Evolutionary conservation across 2,888 invertebrate species (phyloP).

Genomic region (Anthophora plumipes): DNA sequence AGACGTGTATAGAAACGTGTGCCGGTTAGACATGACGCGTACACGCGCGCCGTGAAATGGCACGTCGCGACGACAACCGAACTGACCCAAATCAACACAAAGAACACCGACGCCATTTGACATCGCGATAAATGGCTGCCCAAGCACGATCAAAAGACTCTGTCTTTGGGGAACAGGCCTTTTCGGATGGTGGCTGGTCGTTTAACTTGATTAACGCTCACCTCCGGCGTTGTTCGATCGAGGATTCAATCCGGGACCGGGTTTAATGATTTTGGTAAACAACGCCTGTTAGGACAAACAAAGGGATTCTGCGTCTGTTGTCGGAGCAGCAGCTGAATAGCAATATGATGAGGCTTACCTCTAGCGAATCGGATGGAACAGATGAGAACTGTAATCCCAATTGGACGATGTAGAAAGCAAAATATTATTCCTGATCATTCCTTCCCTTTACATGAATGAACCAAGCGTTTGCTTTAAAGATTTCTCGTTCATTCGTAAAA

Average conservation of each 20-base stretch:
- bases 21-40: slow-evolving; percentile 6
- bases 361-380: slow-evolving; percentile 29
- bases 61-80: neutral
- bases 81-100: slow-evolving; percentile 26
- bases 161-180: slow-evolving; percentile 16
- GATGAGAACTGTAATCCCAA: slow-evolving; percentile 19
- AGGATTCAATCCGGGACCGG: slow-evolving; percentile 44
- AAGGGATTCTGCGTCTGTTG: slow-evolving; percentile 50
- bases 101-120: slow-evolving; percentile 24
- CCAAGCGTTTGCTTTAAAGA: slow-evolving; percentile 16
- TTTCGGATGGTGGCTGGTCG: neutral
- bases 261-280: slow-evolving; percentile 61
- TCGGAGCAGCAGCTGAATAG: slow-evolving; percentile 48
- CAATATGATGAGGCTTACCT: slow-evolving; percentile 54
- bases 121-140: slow-evolving; percentile 21
- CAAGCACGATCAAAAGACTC: slow-evolving; percentile 20
- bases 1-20: neutral
- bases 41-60: neutral
- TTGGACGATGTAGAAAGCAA: slow-evolving; percentile 30
- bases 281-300: slow-evolving; percentile 49
- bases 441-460: neutral
- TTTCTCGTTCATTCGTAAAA: neutral
- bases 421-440: slow-evolving; percentile 28
- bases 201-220: slow-evolving; percentile 47
- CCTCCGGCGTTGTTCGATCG: slow-evolving; percentile 30